Evolutionary conservation across 2,113 vertebrate species (phyloP).

Genomic region (Coturnix japonica): DNA sequence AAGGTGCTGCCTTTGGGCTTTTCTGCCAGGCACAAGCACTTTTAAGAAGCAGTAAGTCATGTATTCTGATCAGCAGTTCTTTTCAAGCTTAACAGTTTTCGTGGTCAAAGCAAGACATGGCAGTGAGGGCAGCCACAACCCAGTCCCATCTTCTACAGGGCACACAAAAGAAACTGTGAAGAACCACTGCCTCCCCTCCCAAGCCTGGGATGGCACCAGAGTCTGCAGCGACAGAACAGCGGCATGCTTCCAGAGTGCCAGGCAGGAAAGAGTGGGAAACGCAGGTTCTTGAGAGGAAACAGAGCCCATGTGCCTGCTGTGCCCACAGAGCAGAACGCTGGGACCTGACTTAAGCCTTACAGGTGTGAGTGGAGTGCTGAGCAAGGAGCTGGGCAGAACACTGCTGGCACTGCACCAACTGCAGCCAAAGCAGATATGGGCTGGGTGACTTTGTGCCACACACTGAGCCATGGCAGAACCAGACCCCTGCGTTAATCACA

Average conservation of each 20-base stretch:
- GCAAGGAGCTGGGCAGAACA: not conserved
- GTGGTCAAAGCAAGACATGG: not conserved
- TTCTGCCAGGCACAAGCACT: fast-evolving
- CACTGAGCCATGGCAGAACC: not conserved
- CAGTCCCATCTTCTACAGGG: not conserved
- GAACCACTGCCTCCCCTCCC: fast-evolving
- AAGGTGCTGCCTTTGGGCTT: fast-evolving
- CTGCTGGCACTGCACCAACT: fast-evolving
- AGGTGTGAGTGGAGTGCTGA: not conserved
- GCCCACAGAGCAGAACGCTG: not conserved
- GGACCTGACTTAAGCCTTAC: not conserved
- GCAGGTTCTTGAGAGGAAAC: not conserved
- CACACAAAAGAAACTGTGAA: not conserved
- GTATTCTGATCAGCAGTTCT: fast-evolving
- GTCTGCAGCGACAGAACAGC: not conserved
- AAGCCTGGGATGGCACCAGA: not conserved
- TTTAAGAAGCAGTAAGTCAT: not conserved
- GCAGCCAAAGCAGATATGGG: not conserved
- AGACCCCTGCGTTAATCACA: not conserved
- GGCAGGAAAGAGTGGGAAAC: not conserved
- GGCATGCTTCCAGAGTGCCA: fast-evolving
- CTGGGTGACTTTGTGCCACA: not conserved
- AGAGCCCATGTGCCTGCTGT: not conserved
- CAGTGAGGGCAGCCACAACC: not conserved
- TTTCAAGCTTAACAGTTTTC: not conserved